Evolutionary conservation across 2,888 invertebrate genomes (phyloP), one percentile per base, ranked within the genome.

Genomic region (Catocala nupta): DNA sequence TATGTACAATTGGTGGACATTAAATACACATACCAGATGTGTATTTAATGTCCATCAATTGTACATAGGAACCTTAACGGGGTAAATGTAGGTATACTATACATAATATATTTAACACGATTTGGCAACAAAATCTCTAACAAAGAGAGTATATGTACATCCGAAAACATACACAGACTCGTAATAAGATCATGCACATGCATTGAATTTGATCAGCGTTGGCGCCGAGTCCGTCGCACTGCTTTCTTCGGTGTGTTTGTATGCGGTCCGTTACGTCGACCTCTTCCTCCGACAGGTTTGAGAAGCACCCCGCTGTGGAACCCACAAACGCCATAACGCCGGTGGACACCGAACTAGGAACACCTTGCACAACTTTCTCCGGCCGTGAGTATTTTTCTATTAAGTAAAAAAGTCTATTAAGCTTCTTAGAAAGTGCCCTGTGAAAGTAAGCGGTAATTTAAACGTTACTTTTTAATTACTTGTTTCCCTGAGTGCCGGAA

Each of bases 201-300:
- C 65, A 61, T 12, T 59, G 64, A 69, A 72, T 63, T 65, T 47
- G 47, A 65, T 66, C 55, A 70, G 55, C 16, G n/a, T 34, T 39
- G 25, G 59, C 55, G 58, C 63, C n/a, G 61, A 5, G 59, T 59
- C 59, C 13, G 55, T 59, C 55, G 65, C 66, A 70, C 59, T 78
- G 78, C 77, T 88, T 89, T 89, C 80, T 83, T 75, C 73, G 74
- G 16, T 55, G 54, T 74, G 77, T 80, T 90, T 85, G 88, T 89
- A 90, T 90, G 88, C 91, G 87, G 77, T 76, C 92, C 92, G 92
- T 92, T 92, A 92, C 82, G 68, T 81, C 89, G 89, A 88, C 89
- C 91, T 88, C 86, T 77, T 77, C 78, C 72, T 68, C 72, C 67
- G 85, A 89, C 91, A 81, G 90, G 91, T 90, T 90, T 86, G 80